Percentiles rank a stretch among this genome's conserved stretches.
Conservation (phyloP, 64 coral and sea anemone species). For the Stichodactyla mertensii region DNA sequence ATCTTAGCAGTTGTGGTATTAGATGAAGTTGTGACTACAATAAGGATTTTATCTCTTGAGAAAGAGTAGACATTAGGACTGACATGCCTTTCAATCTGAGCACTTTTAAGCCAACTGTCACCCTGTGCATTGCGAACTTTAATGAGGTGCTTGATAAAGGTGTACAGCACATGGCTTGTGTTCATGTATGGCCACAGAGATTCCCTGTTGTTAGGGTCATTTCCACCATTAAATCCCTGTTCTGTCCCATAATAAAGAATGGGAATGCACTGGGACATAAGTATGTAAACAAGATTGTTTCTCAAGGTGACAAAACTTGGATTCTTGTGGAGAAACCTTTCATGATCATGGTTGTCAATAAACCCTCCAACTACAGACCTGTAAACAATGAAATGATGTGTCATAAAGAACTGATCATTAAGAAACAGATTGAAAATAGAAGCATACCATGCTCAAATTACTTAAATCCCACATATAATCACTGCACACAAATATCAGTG, state of each 20-base stretch:
- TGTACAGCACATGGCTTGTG: constrained; percentile 48
- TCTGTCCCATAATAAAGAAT: constrained; percentile 71
- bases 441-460: too few species aligned
- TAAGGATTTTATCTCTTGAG: constrained; percentile 30
- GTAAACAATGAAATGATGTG: neutral
- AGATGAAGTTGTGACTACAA: constrained; percentile 19
- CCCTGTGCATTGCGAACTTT: constrained; percentile 32
- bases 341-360: constrained; percentile 70
- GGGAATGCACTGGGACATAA: constrained; percentile 61
- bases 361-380: constrained; percentile 71
- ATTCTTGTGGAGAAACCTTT: constrained; percentile 50
- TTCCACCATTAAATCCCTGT: constrained; percentile 64
- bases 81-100: constrained; percentile 38
- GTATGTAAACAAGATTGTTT: constrained; percentile 42
- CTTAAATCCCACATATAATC: too few species aligned
- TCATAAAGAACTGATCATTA: neutral
- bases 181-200: constrained; percentile 67
- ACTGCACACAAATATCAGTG: too few species aligned
- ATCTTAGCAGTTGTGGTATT: constrained; percentile 5
- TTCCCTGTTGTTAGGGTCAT: constrained; percentile 59
- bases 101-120: constrained; percentile 26
- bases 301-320: constrained; percentile 43
- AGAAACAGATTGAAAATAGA: too few species aligned
- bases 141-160: constrained; percentile 46
- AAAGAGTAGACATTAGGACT: constrained; percentile 42